Percentiles rank a stretch among this genome's conserved stretches.
Conservation (phyloP, 2,888 invertebrate genomes). For the Congeria kusceri region DNA sequence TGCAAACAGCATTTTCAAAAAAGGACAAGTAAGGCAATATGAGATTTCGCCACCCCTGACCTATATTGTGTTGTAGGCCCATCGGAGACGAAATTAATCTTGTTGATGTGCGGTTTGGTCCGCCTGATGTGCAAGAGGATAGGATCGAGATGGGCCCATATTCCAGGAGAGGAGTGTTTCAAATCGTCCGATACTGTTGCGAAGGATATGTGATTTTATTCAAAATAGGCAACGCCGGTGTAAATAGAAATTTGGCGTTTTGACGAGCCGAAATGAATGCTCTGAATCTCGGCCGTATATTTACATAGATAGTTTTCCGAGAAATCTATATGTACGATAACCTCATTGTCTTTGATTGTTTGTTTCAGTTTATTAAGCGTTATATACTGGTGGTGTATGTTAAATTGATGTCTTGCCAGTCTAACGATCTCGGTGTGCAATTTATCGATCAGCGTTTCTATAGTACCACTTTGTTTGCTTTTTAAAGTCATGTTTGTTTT, state of each 20-base stretch:
- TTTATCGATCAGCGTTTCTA: too few species aligned
- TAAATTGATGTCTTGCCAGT: too few species aligned
- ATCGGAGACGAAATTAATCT: conserved; percentile 76
- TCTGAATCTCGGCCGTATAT: conserved; percentile 32
- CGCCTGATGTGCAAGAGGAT: conserved; percentile 1
- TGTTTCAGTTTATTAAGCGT: conserved; percentile 3
- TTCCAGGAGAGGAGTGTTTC: conserved; percentile 27
- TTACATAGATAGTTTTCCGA: conserved; percentile 40
- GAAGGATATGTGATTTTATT: conserved; percentile 8
- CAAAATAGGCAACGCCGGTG: conserved; percentile 29
- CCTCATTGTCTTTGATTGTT: conserved; percentile 11
- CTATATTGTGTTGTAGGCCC: conserved; percentile 83
- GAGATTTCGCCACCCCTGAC: too few species aligned
- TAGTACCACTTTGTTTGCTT: too few species aligned
- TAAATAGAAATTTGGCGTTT: conserved; percentile 33
- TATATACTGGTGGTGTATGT: conserved; percentile 5
- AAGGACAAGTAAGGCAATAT: too few species aligned
- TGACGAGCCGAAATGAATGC: conserved; percentile 40
- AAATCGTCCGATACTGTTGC: conserved; percentile 32
- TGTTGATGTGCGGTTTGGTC: not conserved
- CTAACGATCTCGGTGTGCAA: too few species aligned
- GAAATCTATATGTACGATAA: conserved; percentile 37
- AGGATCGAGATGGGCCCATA: conserved; percentile 44
- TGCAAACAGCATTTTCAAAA: too few species aligned
- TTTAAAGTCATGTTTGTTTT: too few species aligned